Conservation (phyloP, 1,140 invertebrate species). For the Heliconius himera region DNA sequence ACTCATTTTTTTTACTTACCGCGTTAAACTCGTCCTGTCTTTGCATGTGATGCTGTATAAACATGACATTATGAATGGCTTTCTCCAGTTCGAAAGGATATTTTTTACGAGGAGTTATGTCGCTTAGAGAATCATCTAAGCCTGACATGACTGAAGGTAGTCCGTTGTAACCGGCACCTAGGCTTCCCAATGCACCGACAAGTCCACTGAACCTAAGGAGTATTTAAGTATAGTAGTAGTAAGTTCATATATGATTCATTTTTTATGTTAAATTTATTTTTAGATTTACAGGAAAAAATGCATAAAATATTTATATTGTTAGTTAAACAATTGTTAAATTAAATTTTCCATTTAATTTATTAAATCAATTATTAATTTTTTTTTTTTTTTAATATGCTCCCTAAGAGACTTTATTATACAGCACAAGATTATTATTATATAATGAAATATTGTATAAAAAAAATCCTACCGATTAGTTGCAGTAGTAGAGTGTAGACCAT, state of each 20-base stretch:
- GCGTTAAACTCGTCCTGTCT: constrained; percentile 96
- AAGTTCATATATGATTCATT: too few species aligned
- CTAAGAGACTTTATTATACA: neutral
- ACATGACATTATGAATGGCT: constrained; percentile 96
- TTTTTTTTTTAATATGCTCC: neutral
- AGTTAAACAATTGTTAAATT: too few species aligned
- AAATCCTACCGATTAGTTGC: constrained; percentile 84
- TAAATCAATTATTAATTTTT: too few species aligned
- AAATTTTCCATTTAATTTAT: too few species aligned
- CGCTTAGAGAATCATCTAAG: constrained; percentile 90
- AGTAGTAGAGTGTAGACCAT: constrained; percentile 88
- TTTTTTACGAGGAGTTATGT: constrained; percentile 90
- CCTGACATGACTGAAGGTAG: constrained; percentile 90
- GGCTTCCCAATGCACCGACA: constrained; percentile 85
- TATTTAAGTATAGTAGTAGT: neutral
- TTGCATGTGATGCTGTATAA: constrained; percentile 96
- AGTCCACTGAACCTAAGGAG: constrained; percentile 85
- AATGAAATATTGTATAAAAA: neutral
- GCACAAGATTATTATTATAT: neutral
- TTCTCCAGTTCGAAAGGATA: constrained; percentile 96
- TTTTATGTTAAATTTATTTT: too few species aligned
- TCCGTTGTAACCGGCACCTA: constrained; percentile 88
- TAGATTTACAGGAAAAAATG: too few species aligned
- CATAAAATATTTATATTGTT: too few species aligned
- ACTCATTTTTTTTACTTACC: constrained; percentile 85